A percentile compares a stretch with the other conserved stretches of the same genome.
These are phyloP conservation scores for Serinus canaria DNA, from an alignment of 2,113 vertebrate genomes.

Conservation along the genomic window DNA sequence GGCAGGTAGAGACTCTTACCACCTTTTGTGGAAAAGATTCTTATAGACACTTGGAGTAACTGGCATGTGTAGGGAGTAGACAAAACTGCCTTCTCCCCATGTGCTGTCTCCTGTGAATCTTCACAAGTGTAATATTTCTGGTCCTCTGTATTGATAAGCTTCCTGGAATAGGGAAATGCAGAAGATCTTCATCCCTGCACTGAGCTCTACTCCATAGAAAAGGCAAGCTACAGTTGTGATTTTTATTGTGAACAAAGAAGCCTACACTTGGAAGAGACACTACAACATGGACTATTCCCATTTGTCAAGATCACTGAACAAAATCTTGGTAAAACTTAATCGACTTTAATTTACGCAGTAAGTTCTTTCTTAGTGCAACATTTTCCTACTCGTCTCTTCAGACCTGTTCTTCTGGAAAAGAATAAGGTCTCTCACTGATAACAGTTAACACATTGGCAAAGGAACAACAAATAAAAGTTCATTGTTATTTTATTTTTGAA, in stretches of 20 bases:
- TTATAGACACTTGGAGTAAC: not conserved
- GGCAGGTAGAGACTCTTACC: not conserved
- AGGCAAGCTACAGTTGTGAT: fast-evolving
- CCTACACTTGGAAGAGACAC: not conserved
- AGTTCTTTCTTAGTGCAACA: not conserved
- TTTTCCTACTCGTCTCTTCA: not conserved
- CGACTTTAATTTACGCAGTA: not conserved
- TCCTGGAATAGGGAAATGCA: not conserved
- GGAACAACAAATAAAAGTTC: not conserved
- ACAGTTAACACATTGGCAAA: not conserved
- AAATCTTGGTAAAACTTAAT: not conserved
- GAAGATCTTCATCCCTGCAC: not conserved
- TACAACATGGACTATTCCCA: not conserved
- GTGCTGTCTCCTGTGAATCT: not conserved
- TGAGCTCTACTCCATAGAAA: not conserved
- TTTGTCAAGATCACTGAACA: not conserved
- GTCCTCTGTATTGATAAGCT: not conserved
- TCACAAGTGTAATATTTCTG: not conserved
- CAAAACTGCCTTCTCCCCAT: not conserved
- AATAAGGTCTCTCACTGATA: not conserved
- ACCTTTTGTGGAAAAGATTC: not conserved
- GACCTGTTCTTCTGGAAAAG: not conserved
- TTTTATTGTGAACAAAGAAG: not conserved
- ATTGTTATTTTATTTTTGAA: not conserved
- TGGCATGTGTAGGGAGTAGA: not conserved